Evolutionary conservation across 2,113 vertebrate species (phyloP).

Genomic region (Megaceryle torquata): DNA sequence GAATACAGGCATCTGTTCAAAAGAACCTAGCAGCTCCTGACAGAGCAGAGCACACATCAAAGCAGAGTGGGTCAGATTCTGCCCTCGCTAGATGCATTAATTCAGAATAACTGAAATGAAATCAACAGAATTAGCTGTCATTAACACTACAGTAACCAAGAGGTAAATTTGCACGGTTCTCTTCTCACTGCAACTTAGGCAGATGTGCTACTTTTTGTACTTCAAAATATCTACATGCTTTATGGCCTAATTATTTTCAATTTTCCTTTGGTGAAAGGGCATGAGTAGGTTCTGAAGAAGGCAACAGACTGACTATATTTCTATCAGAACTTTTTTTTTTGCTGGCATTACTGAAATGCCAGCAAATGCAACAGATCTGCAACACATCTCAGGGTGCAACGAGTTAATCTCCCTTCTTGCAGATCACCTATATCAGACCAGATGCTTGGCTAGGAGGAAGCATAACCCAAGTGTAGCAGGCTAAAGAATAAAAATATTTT

Average conservation of each 20-base stretch:
- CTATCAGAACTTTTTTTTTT: background rate
- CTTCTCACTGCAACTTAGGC: background rate
- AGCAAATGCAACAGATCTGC: slow-evolving; percentile 20
- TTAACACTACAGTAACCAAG: slow-evolving; percentile 7
- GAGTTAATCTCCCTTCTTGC: slow-evolving; percentile 51
- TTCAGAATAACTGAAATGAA: slow-evolving; percentile 27
- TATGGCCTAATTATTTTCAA: background rate
- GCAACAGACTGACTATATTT: background rate
- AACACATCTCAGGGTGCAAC: slow-evolving; percentile 13
- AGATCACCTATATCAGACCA: slow-evolving; percentile 54
- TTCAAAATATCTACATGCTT: background rate
- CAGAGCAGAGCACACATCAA: slow-evolving; percentile 59
- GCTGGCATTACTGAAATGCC: background rate
- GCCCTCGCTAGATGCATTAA: background rate
- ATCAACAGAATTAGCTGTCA: slow-evolving; percentile 23
- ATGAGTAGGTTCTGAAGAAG: background rate
- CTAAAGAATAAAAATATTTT: slow-evolving; percentile 53
- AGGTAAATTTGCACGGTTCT: background rate
- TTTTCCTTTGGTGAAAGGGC: background rate
- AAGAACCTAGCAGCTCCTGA: slow-evolving; percentile 57
- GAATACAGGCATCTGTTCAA: slow-evolving; percentile 59
- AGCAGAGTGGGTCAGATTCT: slow-evolving; percentile 32
- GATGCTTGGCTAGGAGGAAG: slow-evolving; percentile 54
- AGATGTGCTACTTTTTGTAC: background rate
- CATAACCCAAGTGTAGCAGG: slow-evolving; percentile 25